A percentile compares a stretch with the other conserved stretches of the same genome.
phyloP scores from a whole-genome alignment of 2,113 vertebrate genomes.

The Pipra filicauda region DNA sequence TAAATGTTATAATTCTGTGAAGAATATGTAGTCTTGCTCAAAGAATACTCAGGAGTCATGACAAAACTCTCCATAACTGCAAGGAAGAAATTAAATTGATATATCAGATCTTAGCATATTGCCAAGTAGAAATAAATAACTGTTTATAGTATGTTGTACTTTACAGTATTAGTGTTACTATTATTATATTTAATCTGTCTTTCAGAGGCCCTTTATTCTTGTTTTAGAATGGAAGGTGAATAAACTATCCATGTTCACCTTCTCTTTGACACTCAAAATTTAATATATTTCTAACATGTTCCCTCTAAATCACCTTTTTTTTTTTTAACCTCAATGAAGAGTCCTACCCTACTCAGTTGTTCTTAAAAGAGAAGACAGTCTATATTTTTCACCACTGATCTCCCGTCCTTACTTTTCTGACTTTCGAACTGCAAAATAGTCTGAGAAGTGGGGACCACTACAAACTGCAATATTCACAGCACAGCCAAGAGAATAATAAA shows the following conservation, averaged over 20 bases:
- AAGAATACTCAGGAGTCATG: neutral
- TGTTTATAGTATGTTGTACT: neutral
- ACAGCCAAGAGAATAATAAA: neutral
- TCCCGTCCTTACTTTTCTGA: neutral
- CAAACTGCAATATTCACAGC: neutral
- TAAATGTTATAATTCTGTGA: neutral
- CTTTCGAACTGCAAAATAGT: neutral
- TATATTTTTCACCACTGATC: neutral
- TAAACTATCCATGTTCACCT: neutral
- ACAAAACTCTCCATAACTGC: neutral
- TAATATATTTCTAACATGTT: neutral
- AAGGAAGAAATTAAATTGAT: neutral
- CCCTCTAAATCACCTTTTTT: neutral
- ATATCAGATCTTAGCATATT: neutral
- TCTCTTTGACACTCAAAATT: neutral
- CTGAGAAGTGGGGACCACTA: neutral
- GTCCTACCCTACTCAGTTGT: neutral
- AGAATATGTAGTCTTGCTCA: neutral
- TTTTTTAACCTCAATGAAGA: neutral
- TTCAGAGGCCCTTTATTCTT: neutral
- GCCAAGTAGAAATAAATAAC: constrained; percentile 5
- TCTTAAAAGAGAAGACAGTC: neutral
- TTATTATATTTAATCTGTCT: neutral
- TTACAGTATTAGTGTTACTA: neutral
- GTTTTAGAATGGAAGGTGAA: neutral